Percentiles rank a stretch among this genome's conserved stretches.
phyloP scores from a whole-genome alignment of 1,140 invertebrate genomes.

The Drosophila bocki region DNA sequence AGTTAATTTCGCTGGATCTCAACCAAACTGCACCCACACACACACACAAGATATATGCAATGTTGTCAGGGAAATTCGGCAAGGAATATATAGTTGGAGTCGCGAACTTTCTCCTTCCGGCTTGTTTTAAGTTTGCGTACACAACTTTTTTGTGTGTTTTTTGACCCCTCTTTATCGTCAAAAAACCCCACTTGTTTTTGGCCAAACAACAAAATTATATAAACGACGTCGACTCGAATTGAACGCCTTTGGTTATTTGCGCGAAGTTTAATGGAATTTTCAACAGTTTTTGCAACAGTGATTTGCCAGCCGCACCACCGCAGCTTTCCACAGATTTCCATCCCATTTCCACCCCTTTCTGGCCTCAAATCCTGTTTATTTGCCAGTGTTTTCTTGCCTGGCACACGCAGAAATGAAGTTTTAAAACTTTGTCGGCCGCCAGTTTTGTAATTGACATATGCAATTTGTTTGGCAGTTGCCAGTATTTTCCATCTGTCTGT shows the following conservation, averaged over 20 bases:
- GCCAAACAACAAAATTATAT: conserved; percentile 76
- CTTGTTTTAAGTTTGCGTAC: conserved; percentile 63
- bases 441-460: conserved; percentile 78
- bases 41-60: too few species aligned
- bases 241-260: conserved; percentile 82
- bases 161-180: conserved; percentile 21
- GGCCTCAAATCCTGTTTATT: conserved; percentile 34
- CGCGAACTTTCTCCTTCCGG: conserved; percentile 10
- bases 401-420: conserved; percentile 55
- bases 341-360: background rate
- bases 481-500: conserved; percentile 5
- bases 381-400: conserved; percentile 22
- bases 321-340: conserved; percentile 6
- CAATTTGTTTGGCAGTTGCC: conserved; percentile 55
- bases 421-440: conserved; percentile 46
- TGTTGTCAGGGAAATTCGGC: background rate
- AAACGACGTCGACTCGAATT: conserved; percentile 81
- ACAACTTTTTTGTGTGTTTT: conserved; percentile 53
- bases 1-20: conserved; percentile 61
- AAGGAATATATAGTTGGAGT: background rate
- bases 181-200: conserved; percentile 56
- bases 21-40: conserved; percentile 18
- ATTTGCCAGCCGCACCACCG: conserved; percentile 64
- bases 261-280: conserved; percentile 83
- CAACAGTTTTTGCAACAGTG: conserved; percentile 79